phyloP scores from a whole-genome alignment of 2,797 vertebrate genomes.

The Parauchenoglanis punctatus region DNA sequence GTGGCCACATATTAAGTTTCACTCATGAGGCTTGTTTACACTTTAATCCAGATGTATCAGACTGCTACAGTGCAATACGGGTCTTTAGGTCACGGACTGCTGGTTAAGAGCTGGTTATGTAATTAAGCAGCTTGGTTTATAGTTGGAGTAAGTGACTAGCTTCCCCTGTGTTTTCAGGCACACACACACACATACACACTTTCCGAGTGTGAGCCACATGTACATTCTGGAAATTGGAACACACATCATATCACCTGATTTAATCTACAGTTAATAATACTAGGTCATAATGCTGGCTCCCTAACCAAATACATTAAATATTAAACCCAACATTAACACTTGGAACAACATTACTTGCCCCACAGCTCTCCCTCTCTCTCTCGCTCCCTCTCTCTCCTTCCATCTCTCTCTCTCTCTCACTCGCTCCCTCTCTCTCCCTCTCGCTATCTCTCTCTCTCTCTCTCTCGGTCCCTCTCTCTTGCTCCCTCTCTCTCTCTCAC shows the following conservation, averaged over 20 bases:
- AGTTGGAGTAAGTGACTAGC: neutral
- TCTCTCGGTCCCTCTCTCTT: neutral
- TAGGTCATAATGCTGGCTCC: neutral
- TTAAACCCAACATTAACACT: neutral
- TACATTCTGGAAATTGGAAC: neutral
- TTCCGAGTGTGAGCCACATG: neutral
- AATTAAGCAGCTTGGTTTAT: neutral
- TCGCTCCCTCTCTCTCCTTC: neutral
- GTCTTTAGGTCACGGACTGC: neutral
- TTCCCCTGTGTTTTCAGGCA: neutral
- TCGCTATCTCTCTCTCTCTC: no score
- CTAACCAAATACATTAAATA: neutral
- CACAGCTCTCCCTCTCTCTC: neutral
- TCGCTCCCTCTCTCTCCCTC: neutral
- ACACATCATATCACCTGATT: neutral
- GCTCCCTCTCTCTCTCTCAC: neutral
- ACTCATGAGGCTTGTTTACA: neutral
- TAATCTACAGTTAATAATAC: neutral
- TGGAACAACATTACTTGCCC: neutral
- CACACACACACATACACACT: neutral
- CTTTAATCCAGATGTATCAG: neutral
- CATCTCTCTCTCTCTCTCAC: neutral
- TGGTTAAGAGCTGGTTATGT: neutral
- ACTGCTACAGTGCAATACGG: neutral
- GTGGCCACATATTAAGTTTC: neutral